Evolutionary conservation across 2,888 invertebrate genomes (phyloP).

Genomic region (Platypus cylindrus): DNA sequence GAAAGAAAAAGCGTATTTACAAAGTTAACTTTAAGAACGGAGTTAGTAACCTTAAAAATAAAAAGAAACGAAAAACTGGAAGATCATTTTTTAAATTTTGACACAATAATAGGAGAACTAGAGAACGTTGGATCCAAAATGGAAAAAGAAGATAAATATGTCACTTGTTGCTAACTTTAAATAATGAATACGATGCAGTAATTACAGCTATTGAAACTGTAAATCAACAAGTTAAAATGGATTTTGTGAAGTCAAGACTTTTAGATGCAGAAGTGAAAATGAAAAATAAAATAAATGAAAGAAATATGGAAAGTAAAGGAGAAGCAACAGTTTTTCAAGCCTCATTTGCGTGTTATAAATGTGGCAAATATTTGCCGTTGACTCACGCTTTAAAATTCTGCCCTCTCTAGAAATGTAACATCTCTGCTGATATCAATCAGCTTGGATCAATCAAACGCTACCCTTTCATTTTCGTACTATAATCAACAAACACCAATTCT

Average conservation of each 20-base stretch:
- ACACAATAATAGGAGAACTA: constrained; percentile 18
- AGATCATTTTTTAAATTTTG: constrained; percentile 20
- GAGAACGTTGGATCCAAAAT: constrained; percentile 16
- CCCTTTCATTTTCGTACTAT: too few species aligned
- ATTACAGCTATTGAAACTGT: constrained; percentile 20
- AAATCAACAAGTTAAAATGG: constrained; percentile 15
- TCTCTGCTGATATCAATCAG: too few species aligned
- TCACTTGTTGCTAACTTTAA: too few species aligned
- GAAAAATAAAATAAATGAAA: background rate
- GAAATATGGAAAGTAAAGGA: too few species aligned
- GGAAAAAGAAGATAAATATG: constrained; percentile 19
- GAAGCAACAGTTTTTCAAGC: too few species aligned
- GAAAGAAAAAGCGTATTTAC: constrained; percentile 18
- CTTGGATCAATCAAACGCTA: too few species aligned
- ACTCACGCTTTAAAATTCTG: too few species aligned
- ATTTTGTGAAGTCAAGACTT: constrained; percentile 19
- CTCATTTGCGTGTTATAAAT: too few species aligned
- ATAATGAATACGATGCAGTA: constrained; percentile 17
- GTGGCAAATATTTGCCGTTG: too few species aligned
- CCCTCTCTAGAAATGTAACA: too few species aligned
- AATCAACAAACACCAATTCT: too few species aligned
- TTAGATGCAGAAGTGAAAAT: constrained; percentile 18
- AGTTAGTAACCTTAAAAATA: constrained; percentile 17
- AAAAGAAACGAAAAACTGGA: constrained; percentile 15
- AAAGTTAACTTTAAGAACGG: constrained; percentile 16